Conservation (phyloP, 2,888 invertebrate species). For the Sesia bembeciformis region DNA sequence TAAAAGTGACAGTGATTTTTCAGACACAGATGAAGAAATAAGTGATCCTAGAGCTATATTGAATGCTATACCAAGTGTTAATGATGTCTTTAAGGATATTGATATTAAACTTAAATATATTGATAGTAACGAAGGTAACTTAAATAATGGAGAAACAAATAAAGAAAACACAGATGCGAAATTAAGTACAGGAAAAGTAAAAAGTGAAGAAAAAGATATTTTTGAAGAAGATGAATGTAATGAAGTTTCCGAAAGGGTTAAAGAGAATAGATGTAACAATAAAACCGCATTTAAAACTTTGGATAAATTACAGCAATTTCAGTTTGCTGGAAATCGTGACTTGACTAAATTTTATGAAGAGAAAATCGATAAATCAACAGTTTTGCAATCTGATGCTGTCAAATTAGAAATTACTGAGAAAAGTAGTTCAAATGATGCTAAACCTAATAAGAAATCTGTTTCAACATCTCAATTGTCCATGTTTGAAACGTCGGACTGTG, state of each 20-base stretch:
- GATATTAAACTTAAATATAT: constrained; percentile 37
- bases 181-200: neutral
- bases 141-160: constrained; percentile 7
- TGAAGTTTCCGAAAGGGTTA: constrained; percentile 5
- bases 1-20: constrained; percentile 19
- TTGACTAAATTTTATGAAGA: constrained; percentile 38
- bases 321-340: constrained; percentile 40
- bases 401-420: constrained; percentile 17
- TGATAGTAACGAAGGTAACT: constrained; percentile 7
- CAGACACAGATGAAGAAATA: constrained; percentile 16
- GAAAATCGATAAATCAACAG: constrained; percentile 11
- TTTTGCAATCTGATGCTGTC: constrained; percentile 11
- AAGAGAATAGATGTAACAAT: constrained; percentile 1
- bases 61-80: constrained; percentile 61
- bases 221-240: constrained; percentile 6
- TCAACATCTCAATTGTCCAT: constrained; percentile 58
- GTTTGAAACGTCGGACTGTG: constrained; percentile 68
- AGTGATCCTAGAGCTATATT: constrained; percentile 21
- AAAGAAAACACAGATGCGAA: neutral
- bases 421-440: constrained; percentile 1
- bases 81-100: constrained; percentile 51
- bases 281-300: constrained; percentile 14
- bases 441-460: constrained; percentile 5
- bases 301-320: constrained; percentile 49
- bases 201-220: neutral